These are phyloP conservation scores for Silurus lanzhouensis DNA, from an alignment of 2,797 vertebrate genomes.

Conservation along the genomic window DNA sequence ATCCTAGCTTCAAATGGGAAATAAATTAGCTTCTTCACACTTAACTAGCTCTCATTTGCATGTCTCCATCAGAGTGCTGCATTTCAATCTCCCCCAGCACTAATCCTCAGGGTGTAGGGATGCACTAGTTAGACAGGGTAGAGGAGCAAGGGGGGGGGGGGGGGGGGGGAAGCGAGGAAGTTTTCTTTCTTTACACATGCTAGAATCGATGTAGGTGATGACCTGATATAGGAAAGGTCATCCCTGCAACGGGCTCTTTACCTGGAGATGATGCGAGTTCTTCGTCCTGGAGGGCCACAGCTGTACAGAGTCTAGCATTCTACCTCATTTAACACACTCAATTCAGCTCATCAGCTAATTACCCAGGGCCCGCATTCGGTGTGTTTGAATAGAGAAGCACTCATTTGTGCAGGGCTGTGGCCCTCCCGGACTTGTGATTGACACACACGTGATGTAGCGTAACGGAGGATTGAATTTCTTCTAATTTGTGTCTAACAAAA, in stretches of 20 bases:
- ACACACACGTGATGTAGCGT: not conserved
- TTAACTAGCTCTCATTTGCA: conserved; percentile 87
- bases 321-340: conserved; percentile 32
- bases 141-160: conserved; percentile 24
- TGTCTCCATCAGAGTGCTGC: conserved; percentile 73
- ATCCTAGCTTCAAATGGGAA: conserved; percentile 84
- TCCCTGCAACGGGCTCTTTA: not conserved
- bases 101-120: conserved; percentile 76
- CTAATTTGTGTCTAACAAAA: conserved; percentile 16
- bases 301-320: conserved; percentile 12
- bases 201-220: conserved; percentile 24
- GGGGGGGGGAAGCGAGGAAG: conserved; percentile 45
- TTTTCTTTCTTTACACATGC: conserved; percentile 47
- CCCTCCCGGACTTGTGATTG: conserved; percentile 14
- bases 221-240: conserved; percentile 26
- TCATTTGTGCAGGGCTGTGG: conserved; percentile 16
- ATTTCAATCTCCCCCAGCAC: conserved; percentile 73
- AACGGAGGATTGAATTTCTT: not conserved
- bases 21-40: conserved; percentile 90
- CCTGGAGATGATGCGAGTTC: not conserved
- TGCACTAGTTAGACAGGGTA: conserved; percentile 59
- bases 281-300: not conserved
- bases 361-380: conserved; percentile 4
- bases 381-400: conserved; percentile 23
- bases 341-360: conserved; percentile 32